Base-by-base conservation (phyloP, 2,888 invertebrate species). In the Calameuta idolon region DNA sequence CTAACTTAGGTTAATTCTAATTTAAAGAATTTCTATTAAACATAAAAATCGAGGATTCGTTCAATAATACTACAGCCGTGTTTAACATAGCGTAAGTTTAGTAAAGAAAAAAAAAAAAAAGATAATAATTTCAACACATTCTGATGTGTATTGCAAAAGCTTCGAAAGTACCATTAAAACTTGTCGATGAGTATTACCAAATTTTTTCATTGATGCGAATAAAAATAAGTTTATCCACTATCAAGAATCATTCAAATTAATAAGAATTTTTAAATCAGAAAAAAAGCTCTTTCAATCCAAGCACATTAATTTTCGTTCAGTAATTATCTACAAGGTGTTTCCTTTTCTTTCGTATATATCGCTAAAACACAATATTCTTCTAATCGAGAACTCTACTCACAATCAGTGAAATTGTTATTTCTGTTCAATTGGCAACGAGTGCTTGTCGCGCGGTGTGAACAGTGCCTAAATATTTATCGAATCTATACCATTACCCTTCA, bases 1-100 rank as follows among this genome's bases (percentile, higher is more conserved):
- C 81, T 5, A 76, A 76, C 75, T 68, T 23, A 77, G 34, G n/a
- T 9, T n/a, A n/a, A 31, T 74, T 55, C 11, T 35, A 23, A 31
- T 12, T 23, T 15, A 31, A 71, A 71, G 12, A 33, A 34, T 30
- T 30, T 15, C 30, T 71, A 71, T 33, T 30, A 71, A 9, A 33
- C 30, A 30, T 30, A 33, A 15, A 11, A 30, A 71, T 0, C 23
- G 2, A 11, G 9, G 23, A 71, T 15, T 71, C 30, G 3, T 31
- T 33, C 71, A 31, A 71, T 71, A 71, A 71, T 71, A 15, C 23
- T 55, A 55, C 5, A 4, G 55, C 23, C 23, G 12, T 12, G 5
- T 15, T 71, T 11, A 1, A 71, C 3, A 30, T 11, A 31, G 5
- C 12, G 2, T 15, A 71, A 71, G 34, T 30, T 31, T 71, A 71